A percentile compares a stretch with the other conserved stretches of the same genome.
Evolutionary conservation across 2,797 vertebrate species (phyloP).

Genomic region (Mormyrus proboscirostris): DNA sequence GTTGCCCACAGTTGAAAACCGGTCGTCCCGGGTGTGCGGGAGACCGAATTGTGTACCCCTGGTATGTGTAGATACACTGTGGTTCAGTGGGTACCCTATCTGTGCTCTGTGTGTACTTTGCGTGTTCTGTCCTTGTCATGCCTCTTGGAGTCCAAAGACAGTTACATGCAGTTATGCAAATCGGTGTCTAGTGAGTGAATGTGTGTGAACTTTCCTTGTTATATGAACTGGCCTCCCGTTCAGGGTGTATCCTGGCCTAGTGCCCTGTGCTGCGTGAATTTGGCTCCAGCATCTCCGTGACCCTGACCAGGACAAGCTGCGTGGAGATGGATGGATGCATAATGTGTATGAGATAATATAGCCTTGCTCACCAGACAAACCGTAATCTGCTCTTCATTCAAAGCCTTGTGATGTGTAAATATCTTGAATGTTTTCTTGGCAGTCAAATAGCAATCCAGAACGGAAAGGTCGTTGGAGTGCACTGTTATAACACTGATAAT

Average conservation of each 20-base stretch:
- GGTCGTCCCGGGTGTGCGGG: too few relatives aligned
- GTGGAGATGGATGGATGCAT: background rate
- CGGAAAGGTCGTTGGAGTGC: conserved; percentile 16
- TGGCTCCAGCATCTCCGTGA: background rate
- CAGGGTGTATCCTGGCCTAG: background rate
- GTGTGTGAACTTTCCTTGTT: background rate
- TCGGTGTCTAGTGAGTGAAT: background rate
- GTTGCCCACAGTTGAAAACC: too few relatives aligned
- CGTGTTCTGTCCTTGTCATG: background rate
- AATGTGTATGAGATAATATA: background rate
- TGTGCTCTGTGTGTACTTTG: background rate
- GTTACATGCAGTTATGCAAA: background rate
- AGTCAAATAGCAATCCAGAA: conserved; percentile 18
- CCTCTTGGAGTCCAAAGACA: background rate
- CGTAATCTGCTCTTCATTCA: background rate
- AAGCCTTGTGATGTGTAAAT: conserved; percentile 18
- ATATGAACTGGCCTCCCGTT: background rate
- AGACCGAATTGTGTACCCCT: too few relatives aligned
- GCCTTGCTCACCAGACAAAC: background rate
- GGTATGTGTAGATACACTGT: background rate
- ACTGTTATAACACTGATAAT: conserved; percentile 1
- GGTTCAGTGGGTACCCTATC: background rate
- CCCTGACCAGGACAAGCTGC: background rate
- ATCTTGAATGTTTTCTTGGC: conserved; percentile 10
- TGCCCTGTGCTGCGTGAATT: background rate